A percentile compares a stretch with the other conserved stretches of the same genome.
Evolutionary conservation across 2,113 vertebrate species (phyloP).

Genomic region (Dasyornis broadbenti): DNA sequence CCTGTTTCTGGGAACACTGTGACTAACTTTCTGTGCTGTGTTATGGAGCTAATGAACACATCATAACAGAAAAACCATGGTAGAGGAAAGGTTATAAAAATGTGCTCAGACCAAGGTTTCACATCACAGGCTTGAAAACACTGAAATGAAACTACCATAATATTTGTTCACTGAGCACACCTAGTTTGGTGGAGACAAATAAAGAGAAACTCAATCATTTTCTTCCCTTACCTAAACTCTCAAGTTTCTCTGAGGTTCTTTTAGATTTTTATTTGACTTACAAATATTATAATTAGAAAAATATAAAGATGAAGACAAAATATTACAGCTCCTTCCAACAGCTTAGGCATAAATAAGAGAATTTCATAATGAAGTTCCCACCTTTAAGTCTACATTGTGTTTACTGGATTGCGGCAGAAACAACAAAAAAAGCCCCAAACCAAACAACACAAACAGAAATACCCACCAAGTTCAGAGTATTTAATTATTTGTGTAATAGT

Average conservation of each 20-base stretch:
- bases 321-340: not conserved
- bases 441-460: not conserved
- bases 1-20: not conserved
- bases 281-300: not conserved
- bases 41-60: not conserved
- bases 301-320: not conserved
- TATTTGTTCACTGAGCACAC: not conserved
- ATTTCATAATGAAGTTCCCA: not conserved
- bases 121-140: not conserved
- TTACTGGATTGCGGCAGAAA: not conserved
- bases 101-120: not conserved
- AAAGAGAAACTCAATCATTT: not conserved
- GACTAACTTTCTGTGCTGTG: not conserved
- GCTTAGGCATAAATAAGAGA: not conserved
- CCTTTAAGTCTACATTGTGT: not conserved
- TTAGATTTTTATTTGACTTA: not conserved
- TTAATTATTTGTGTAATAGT: not conserved
- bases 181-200: not conserved
- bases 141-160: not conserved
- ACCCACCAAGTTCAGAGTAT: not conserved
- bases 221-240: not conserved
- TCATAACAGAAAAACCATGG: not conserved
- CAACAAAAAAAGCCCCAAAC: not conserved
- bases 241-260: not conserved
- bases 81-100: not conserved